Evolutionary conservation across 2,888 invertebrate genomes (phyloP).

Genomic region (Geotrupes spiniger): DNA sequence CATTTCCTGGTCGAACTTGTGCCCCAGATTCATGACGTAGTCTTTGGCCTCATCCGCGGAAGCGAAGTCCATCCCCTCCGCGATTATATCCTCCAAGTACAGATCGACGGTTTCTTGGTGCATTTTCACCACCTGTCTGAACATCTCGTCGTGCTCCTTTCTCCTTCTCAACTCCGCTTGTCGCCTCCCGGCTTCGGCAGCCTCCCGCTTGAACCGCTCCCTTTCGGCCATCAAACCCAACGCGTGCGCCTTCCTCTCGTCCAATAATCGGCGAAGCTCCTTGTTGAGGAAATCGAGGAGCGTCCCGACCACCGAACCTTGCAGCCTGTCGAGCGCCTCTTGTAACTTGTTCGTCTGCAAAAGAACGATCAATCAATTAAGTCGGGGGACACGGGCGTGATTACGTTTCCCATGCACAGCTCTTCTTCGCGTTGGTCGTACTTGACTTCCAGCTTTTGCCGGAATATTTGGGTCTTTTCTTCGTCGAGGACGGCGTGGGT

Average conservation of each 20-base stretch:
- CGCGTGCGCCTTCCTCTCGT: constrained; percentile 77
- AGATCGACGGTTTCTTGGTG: constrained; percentile 60
- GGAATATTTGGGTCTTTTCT: constrained; percentile 46
- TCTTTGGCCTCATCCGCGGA: constrained; percentile 56
- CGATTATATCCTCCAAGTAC: constrained; percentile 63
- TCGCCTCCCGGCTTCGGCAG: constrained; percentile 74
- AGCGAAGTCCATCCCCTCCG: constrained; percentile 58
- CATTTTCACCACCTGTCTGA: constrained; percentile 64
- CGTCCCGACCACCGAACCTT: constrained; percentile 70
- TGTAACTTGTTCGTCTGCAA: constrained; percentile 56
- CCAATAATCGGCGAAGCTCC: constrained; percentile 71
- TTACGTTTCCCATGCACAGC: constrained; percentile 25
- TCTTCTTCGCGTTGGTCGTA: constrained; percentile 42
- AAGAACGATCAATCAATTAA: too few species aligned
- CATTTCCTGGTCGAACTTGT: constrained; percentile 57
- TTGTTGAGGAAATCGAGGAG: constrained; percentile 74
- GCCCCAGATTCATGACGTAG: constrained; percentile 56
- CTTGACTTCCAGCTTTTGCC: constrained; percentile 39
- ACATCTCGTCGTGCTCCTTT: constrained; percentile 76
- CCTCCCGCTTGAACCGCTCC: constrained; percentile 72
- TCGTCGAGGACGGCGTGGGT: constrained; percentile 63
- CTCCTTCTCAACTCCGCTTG: constrained; percentile 73
- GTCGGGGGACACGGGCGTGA: background rate
- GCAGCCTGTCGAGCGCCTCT: constrained; percentile 65
- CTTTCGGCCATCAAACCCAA: constrained; percentile 75